Conservation (phyloP, 2,113 vertebrate genomes). For the Notiomystis cincta region DNA sequence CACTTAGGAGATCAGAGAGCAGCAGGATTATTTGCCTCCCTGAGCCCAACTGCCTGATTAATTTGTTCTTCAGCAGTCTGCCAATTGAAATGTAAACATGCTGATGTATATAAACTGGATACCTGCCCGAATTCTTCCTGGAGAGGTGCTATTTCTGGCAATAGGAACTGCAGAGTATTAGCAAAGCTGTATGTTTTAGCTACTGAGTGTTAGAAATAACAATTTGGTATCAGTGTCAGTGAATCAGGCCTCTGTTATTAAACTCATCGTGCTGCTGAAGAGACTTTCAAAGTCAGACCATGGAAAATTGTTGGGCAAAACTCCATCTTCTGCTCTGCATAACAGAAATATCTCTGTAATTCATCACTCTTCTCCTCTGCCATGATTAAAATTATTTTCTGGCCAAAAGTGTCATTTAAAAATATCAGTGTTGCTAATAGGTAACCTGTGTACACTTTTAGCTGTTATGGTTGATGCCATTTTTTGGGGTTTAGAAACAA, state of each 20-base stretch:
- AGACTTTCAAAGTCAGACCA: slow-evolving; percentile 30
- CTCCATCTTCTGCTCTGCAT: background rate
- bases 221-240: background rate
- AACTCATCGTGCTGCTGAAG: slow-evolving; percentile 13
- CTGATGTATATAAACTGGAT: slow-evolving; percentile 4
- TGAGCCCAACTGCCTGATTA: background rate
- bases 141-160: slow-evolving; percentile 11
- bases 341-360: slow-evolving; percentile 11
- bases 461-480: background rate
- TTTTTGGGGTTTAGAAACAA: background rate
- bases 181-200: background rate
- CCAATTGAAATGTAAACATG: slow-evolving; percentile 18
- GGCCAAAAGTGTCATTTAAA: background rate
- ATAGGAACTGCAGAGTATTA: background rate
- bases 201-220: background rate
- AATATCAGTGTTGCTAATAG: background rate
- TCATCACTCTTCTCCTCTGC: background rate
- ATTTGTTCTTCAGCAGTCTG: background rate
- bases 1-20: background rate
- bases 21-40: background rate
- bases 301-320: slow-evolving; percentile 30
- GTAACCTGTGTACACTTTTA: background rate
- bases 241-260: slow-evolving; percentile 52
- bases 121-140: slow-evolving; percentile 29
- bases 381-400: background rate